Base-by-base conservation (phyloP, 2,797 vertebrate genomes). In the Lerista edwardsae region DNA sequence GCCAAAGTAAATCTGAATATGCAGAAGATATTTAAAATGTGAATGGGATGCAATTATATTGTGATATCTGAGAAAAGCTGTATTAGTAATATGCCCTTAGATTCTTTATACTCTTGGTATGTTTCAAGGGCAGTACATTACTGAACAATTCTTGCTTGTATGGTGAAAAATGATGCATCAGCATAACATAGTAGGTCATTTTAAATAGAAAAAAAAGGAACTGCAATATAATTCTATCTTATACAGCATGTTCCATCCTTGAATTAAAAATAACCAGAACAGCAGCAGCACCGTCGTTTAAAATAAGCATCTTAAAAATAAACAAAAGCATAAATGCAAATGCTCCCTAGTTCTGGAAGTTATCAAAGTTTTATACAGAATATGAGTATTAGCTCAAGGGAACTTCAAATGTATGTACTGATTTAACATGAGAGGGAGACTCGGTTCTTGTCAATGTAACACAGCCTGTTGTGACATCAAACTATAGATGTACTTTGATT, bases 1-100 rank as follows among this genome's bases (percentile, higher is more conserved):
- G 39, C 67, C 1, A 34, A 84, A 83, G 72, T 89, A 75, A 91
- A 88, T 86, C 55, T 0, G 0, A 90, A 85, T 90, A 90, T 87
- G 68, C 86, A 91, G 91, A 41, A 36, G 12, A 47, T 62, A 86
- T 71, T 51, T 82, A 64, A 12, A 71, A 3, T 73, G 41, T 71
- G 3, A 75, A 64, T 1, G 0, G 72, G 69, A 31, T 81, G 57
- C 68, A 89, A 85, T 90, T 91, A 87, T 62, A 85, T 87, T 55
- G 77, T 36, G 23, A 85, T 82, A 79, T 68, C 31, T 31, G 29
- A 68, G 80, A 36, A 88, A 14, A 79, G 25, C 11, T 82, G 34
- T 12, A 68, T 71, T 75, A 88, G 69, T 55, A 86, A 81, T 62
- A 1, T 90, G 57, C 15, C 19, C 1, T 57, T 47, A 85, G 79